Base-by-base conservation (phyloP, 2,113 vertebrate genomes). In the Oncorhynchus clarkii region DNA sequence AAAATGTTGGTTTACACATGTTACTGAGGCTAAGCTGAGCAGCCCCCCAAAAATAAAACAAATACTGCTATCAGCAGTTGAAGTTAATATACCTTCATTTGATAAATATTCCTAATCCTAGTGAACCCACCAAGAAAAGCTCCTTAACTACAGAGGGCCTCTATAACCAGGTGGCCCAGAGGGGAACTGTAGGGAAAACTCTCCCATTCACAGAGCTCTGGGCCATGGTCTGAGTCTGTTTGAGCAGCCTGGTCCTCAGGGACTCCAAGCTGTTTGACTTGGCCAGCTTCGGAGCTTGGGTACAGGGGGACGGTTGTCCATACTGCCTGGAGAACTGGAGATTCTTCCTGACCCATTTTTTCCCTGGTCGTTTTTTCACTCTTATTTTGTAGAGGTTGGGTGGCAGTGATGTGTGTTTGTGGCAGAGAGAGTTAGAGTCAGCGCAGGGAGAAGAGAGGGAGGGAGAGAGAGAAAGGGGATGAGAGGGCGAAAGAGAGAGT, bases 261-360 rank as follows among this genome's bases (percentile, higher is more conserved):
- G 89, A 88, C 51, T 88, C 60, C 78, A 69, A 65, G 54, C 85
- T 92, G 87, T 92, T 92, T 92, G 89, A 79, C 72, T 92, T 92
- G 91, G 91, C 90, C 83, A 57, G 0, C 2, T 22, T 67, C 51
- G 1, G 67, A 16, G 22, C 75, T 80, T 2, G 78, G 83, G 84
- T 75, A 91, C 90, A 92, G 86, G 88, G 87, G 84, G 82, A 24
- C 85, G 81, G 89, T 89, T 92, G 90, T 92, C 82, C 73, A 34
- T 85, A 79, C 78, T 80, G 85, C 79, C 87, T 85, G 86, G 84
- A 86, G 83, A 82, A 82, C 82, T 78, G 82, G 77, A 90, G 87
- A 89, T 89, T 91, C 90, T 92, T 92, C 89, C 90, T 88, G 90
- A 81, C 83, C 84, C 70, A 77, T 82, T 84, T 87, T 87, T 84